A percentile compares a stretch with the other conserved stretches of the same genome.
Evolutionary conservation across 2,113 vertebrate species (phyloP).

Genomic region (Macroglossus sobrinus): DNA sequence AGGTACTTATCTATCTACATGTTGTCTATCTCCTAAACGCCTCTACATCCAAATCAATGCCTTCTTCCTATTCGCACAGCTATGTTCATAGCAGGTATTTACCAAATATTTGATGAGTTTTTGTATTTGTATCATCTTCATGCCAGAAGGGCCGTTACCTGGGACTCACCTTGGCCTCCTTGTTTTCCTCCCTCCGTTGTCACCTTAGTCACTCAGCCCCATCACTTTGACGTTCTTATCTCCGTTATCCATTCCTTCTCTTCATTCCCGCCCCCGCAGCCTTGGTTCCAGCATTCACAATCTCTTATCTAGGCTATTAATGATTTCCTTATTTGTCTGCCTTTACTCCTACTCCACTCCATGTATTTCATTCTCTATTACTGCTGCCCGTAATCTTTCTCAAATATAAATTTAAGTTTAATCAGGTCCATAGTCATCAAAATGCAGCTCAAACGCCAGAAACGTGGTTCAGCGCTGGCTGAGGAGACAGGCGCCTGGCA

Average conservation of each 20-base stretch:
- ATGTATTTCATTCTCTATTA: background rate
- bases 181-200: background rate
- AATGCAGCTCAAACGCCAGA: no score
- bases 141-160: background rate
- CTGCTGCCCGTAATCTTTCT: background rate
- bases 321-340: background rate
- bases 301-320: background rate
- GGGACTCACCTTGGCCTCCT: background rate
- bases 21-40: background rate
- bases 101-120: background rate
- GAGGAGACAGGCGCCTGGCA: background rate
- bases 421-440: background rate
- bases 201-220: background rate
- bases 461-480: background rate
- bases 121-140: background rate
- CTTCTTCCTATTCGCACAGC: background rate
- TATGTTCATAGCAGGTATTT: background rate
- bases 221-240: background rate
- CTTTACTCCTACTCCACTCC: background rate
- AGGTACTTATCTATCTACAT: background rate
- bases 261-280: background rate
- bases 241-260: background rate
- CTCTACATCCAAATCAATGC: background rate
- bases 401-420: background rate
- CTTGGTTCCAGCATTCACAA: background rate